Conservation (phyloP, 2,888 invertebrate genomes). For the Eulithis testata region DNA sequence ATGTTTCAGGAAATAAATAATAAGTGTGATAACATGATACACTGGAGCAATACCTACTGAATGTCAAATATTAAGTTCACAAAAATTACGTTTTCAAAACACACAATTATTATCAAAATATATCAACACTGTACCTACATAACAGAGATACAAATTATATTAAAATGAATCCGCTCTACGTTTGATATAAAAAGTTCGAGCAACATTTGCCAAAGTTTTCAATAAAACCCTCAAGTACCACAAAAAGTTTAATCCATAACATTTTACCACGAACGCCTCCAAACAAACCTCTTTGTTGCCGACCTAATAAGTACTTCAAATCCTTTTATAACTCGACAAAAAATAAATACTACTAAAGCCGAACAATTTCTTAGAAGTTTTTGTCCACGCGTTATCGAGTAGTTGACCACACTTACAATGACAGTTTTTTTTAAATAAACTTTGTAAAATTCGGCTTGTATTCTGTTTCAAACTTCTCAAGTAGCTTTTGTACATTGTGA, state of each 20-base stretch:
- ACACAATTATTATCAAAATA: too few relatives aligned
- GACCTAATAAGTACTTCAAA: conserved; percentile 52
- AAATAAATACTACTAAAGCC: conserved; percentile 49
- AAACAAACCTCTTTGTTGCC: conserved; percentile 52
- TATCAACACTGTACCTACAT: too few relatives aligned
- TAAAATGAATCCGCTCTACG: not conserved
- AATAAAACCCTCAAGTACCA: conserved; percentile 27
- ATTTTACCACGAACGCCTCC: conserved; percentile 58
- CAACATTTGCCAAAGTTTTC: conserved; percentile 2
- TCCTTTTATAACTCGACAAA: conserved; percentile 55
- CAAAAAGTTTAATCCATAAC: conserved; percentile 38
- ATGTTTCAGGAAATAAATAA: too few relatives aligned
- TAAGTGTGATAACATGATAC: too few relatives aligned
- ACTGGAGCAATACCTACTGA: too few relatives aligned
- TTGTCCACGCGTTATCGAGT: conserved; percentile 47
- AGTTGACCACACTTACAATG: conserved; percentile 52
- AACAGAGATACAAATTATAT: too few relatives aligned
- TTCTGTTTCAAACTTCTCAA: conserved; percentile 56
- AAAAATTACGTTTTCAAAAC: too few relatives aligned
- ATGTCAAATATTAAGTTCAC: too few relatives aligned
- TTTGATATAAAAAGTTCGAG: conserved; percentile 26
- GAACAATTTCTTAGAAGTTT: conserved; percentile 51
- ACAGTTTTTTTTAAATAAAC: conserved; percentile 19
- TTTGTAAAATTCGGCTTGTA: conserved; percentile 47
- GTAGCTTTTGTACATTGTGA: conserved; percentile 46